Conservation (phyloP, 2,113 vertebrate species). For the Macheiramphus alcinus region DNA sequence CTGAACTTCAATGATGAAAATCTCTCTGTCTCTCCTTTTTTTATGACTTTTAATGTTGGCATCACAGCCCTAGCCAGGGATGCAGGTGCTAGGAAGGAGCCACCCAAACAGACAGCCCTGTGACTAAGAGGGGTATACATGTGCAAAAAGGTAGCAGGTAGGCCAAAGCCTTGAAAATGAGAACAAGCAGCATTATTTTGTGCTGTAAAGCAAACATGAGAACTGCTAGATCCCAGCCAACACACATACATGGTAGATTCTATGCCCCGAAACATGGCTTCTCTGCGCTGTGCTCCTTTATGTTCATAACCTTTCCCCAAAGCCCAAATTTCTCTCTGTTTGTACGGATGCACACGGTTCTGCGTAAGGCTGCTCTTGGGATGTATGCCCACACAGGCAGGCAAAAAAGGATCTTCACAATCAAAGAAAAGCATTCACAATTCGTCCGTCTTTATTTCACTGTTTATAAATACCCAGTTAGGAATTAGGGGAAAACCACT, state of each 20-base stretch:
- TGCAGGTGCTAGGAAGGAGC: neutral
- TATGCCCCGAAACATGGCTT: neutral
- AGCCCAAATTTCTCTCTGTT: neutral
- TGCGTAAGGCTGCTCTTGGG: neutral
- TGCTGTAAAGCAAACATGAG: neutral
- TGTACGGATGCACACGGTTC: neutral
- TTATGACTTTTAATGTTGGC: neutral
- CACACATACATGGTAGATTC: neutral
- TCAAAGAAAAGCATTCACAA: slow-evolving; percentile 48
- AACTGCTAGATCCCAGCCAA: neutral
- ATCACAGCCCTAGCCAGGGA: neutral
- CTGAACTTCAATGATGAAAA: neutral
- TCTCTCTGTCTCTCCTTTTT: neutral
- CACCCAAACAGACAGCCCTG: neutral
- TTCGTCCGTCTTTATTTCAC: neutral
- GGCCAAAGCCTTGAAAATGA: neutral
- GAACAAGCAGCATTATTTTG: neutral
- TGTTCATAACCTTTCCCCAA: neutral
- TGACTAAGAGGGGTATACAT: too few relatives aligned
- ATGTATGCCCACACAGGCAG: neutral
- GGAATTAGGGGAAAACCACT: slow-evolving; percentile 30
- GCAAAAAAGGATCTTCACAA: slow-evolving; percentile 3
- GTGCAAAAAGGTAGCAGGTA: neutral
- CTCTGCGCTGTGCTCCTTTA: accelerated
- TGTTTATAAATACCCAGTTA: slow-evolving; percentile 54